These are phyloP conservation scores for Scelioninae gen. 1 DNA, from an alignment of 2,888 invertebrate species.

Conservation along the genomic window DNA sequence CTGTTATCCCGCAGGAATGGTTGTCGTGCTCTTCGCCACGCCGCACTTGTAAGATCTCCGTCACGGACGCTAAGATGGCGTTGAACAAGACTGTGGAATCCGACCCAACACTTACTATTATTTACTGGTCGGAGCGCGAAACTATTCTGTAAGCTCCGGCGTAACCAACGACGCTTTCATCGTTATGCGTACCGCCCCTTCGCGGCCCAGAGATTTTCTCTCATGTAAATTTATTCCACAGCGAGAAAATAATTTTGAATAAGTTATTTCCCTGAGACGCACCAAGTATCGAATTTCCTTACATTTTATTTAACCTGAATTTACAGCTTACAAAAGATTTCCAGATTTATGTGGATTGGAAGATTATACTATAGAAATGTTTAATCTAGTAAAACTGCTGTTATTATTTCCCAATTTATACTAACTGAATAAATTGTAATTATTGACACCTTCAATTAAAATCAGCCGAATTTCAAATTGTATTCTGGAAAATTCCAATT, in stretches of 20 bases:
- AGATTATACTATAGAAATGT: too few species aligned
- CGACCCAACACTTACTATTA: constrained; percentile 69
- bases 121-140: constrained; percentile 65
- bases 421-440: too few species aligned
- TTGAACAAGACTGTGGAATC: constrained; percentile 64
- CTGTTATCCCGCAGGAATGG: constrained; percentile 68
- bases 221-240: constrained; percentile 45
- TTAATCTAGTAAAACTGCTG: too few species aligned
- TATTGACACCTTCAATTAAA: too few species aligned
- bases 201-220: constrained; percentile 31
- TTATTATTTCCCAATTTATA: too few species aligned
- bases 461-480: too few species aligned
- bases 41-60: constrained; percentile 54
- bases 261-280: constrained; percentile 24
- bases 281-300: constrained; percentile 8
- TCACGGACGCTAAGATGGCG: constrained; percentile 46
- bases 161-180: constrained; percentile 39
- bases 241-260: constrained; percentile 44
- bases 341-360: too few species aligned
- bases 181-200: constrained; percentile 22
- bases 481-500: too few species aligned
- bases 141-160: constrained; percentile 61
- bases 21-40: constrained; percentile 61
- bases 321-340: too few species aligned
- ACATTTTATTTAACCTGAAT: constrained; percentile 5